These are phyloP conservation scores for Aphaenogaster rudis DNA, from an alignment of 1,140 invertebrate genomes.

Conservation along the genomic window DNA sequence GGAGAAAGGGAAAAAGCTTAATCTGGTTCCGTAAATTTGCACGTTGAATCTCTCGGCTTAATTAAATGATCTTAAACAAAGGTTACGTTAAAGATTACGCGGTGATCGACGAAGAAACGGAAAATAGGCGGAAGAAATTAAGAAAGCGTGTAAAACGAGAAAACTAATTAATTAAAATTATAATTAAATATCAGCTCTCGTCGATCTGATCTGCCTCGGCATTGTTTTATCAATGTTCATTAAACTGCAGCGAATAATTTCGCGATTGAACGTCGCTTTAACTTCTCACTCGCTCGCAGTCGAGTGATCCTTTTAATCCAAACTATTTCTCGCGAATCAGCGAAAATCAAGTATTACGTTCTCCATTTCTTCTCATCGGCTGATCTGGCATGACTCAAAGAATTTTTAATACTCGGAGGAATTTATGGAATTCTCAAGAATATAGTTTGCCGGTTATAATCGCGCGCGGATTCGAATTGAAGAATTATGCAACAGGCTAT, in stretches of 20 bases:
- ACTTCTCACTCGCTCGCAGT: background rate
- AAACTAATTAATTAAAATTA: background rate
- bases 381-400: background rate
- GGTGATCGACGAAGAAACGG: background rate
- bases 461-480: background rate
- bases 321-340: background rate
- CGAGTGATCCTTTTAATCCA: background rate
- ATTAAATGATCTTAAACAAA: constrained; percentile 2
- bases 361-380: background rate
- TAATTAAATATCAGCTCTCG: background rate
- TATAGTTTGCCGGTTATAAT: background rate
- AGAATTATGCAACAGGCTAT: constrained; percentile 1
- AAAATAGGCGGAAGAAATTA: background rate
- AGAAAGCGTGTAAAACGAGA: background rate
- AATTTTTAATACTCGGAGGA: background rate
- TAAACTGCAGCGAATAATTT: background rate
- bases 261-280: background rate
- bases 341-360: background rate
- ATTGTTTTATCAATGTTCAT: background rate
- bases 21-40: constrained; percentile 10
- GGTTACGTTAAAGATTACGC: background rate
- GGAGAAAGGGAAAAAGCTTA: background rate
- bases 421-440: background rate
- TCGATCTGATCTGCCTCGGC: background rate
- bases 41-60: background rate